These are phyloP conservation scores for Helicolenus hilgendorfi DNA, from an alignment of 2,797 vertebrate species.

Conservation along the genomic window DNA sequence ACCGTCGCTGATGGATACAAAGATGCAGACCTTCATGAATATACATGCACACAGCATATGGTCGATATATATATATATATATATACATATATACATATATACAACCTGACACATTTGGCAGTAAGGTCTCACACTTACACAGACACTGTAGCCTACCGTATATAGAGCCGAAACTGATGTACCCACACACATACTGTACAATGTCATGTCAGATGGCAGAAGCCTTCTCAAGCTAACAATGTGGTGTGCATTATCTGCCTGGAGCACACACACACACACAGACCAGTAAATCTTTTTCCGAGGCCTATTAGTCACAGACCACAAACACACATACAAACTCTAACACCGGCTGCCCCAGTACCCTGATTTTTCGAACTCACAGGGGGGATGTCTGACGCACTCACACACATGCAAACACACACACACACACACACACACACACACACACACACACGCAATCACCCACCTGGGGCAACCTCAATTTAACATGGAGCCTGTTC, in stretches of 20 bases:
- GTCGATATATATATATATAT: background rate
- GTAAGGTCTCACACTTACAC: slow-evolving; percentile 23
- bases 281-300: slow-evolving; percentile 20
- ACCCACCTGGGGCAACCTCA: slow-evolving; percentile 63
- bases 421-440: slow-evolving; percentile 18
- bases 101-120: slow-evolving; percentile 5
- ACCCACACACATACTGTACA: background rate
- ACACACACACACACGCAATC: slow-evolving; percentile 24
- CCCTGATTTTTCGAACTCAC: slow-evolving; percentile 70
- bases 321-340: slow-evolving; percentile 56
- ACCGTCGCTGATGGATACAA: slow-evolving; percentile 35
- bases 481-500: slow-evolving; percentile 42
- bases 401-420: slow-evolving; percentile 15
- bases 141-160: background rate
- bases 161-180: background rate
- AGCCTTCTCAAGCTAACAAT: slow-evolving; percentile 45
- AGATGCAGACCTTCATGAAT: slow-evolving; percentile 61
- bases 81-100: background rate
- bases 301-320: slow-evolving; percentile 70
- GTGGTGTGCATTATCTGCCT: slow-evolving; percentile 21
- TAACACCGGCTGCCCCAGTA: slow-evolving; percentile 71
- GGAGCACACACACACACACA: slow-evolving; percentile 10
- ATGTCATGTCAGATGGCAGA: slow-evolving; percentile 33
- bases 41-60: slow-evolving; percentile 54
- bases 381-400: slow-evolving; percentile 49